Evolutionary conservation across 2,797 vertebrate species (phyloP).

Genomic region (Poeciliopsis infans): DNA sequence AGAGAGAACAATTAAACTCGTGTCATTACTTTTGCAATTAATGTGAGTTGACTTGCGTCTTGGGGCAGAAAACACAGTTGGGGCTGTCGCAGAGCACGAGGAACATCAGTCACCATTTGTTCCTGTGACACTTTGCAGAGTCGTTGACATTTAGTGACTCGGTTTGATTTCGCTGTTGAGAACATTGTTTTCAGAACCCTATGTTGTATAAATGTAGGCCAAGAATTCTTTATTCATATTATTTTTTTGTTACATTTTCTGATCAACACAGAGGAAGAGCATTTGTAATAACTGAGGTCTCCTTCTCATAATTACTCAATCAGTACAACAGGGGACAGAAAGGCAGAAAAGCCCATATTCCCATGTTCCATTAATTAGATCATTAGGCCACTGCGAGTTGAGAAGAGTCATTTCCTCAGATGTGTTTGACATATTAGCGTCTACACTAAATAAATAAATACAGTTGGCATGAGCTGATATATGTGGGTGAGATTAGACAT

Average conservation of each 20-base stretch:
- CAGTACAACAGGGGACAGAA: slow-evolving; percentile 35
- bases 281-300: slow-evolving; percentile 50
- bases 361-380: slow-evolving; percentile 63
- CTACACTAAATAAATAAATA: slow-evolving; percentile 50
- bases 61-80: slow-evolving; percentile 46
- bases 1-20: slow-evolving; percentile 59
- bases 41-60: slow-evolving; percentile 67
- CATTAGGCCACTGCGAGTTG: slow-evolving; percentile 59
- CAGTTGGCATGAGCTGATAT: slow-evolving; percentile 46
- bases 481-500: slow-evolving; percentile 58
- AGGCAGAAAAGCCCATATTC: slow-evolving; percentile 54
- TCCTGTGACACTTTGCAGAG: slow-evolving; percentile 42
- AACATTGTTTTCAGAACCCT: slow-evolving; percentile 16
- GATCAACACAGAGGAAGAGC: slow-evolving; percentile 32
- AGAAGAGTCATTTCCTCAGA: slow-evolving; percentile 56
- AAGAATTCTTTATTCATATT: background rate
- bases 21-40: slow-evolving; percentile 65
- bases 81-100: slow-evolving; percentile 33
- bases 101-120: slow-evolving; percentile 51
- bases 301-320: slow-evolving; percentile 60
- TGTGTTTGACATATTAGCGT: slow-evolving; percentile 47
- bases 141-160: slow-evolving; percentile 49
- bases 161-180: slow-evolving; percentile 31
- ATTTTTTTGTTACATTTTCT: background rate
- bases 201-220: slow-evolving; percentile 40